Base-by-base conservation (phyloP, 2,797 vertebrate genomes). In the Sylvia borin region DNA sequence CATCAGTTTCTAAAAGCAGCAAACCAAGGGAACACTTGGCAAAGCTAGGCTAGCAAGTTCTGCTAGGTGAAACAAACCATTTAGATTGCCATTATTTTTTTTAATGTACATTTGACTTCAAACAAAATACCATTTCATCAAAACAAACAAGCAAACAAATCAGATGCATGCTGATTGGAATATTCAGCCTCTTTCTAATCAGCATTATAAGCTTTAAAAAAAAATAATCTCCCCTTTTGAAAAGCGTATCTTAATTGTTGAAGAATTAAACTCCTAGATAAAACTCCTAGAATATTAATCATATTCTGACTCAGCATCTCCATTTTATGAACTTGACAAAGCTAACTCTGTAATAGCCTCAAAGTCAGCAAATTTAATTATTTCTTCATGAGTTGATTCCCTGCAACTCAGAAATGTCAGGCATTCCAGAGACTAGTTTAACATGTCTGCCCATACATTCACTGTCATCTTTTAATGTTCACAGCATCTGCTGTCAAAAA, bases 401-500 rank as follows among this genome's bases (percentile, higher is more conserved):
- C 64, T 85, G 18, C 24, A 89, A 94, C 50, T 95, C 79, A 34
- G 73, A 77, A 92, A 53, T 84, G 91, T 77, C 96, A 93, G n/a
- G 96, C 91, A 84, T 78, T 60, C 24, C 25, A 65, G 77, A 95
- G 38, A 58, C 82, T 92, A 64, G 61, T 86, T 92, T 95, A 83
- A 93, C 78, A 85, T 20, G 9, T 71, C 55, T 94, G n/a, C 71
- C 47, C 31, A 77, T 31, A 86, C 40, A 53, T 53, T 74, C 71
- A 64, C 66, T 79, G 48, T 87, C 55, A 82, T 85, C 91, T 94
- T 94, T 96, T 95, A 96, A 93, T 90, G 65, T 93, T 97, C 68
- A 72, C 45, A 95, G 78, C 47, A 88, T 95, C 77, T 97, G 78
- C 82, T 91, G 53, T 95, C 84, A 82, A 91, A 76, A 94, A 90